Conservation (phyloP, 2,113 vertebrate genomes). For the Salminus brasiliensis region DNA sequence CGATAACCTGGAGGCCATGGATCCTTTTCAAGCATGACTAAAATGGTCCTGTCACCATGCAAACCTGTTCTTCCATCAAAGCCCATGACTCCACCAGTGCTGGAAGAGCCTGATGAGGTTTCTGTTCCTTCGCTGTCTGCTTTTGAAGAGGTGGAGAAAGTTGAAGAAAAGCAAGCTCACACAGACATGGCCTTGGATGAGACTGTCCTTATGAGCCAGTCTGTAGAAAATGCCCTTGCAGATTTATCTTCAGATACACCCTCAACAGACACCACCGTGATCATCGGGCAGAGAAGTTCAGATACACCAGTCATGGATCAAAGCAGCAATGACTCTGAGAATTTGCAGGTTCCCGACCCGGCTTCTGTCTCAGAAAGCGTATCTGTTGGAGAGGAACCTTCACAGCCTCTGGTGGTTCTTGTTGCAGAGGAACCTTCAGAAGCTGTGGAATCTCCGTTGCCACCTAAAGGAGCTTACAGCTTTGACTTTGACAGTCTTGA, state of each 20-base stretch:
- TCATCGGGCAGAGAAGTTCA: slow-evolving; percentile 58
- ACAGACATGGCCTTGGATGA: slow-evolving; percentile 64
- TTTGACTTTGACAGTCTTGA: slow-evolving; percentile 70
- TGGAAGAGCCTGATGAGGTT: not conserved
- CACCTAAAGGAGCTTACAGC: slow-evolving; percentile 58
- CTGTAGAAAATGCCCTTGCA: slow-evolving; percentile 69
- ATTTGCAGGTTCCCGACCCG: slow-evolving; percentile 34
- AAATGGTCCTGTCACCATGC: slow-evolving; percentile 57
- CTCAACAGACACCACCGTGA: slow-evolving; percentile 72
- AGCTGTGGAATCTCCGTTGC: slow-evolving; percentile 50
- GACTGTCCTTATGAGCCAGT: slow-evolving; percentile 68
- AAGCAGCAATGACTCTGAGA: not conserved
- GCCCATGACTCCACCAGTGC: not conserved
- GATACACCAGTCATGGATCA: not conserved
- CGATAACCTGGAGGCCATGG: slow-evolving; percentile 62
- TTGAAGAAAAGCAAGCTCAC: slow-evolving; percentile 31
- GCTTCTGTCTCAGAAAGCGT: slow-evolving; percentile 53
- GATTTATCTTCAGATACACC: slow-evolving; percentile 57
- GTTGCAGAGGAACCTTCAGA: not conserved
- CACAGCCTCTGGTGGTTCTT: too few species aligned
- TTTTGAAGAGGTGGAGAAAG: slow-evolving; percentile 11
- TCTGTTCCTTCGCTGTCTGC: not conserved
- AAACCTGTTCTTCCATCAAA: slow-evolving; percentile 32
- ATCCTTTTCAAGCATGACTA: slow-evolving; percentile 65
- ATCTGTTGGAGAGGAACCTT: slow-evolving; percentile 9